Evolutionary conservation across 2,797 vertebrate genomes (phyloP).

Genomic region (Lates japonicus): DNA sequence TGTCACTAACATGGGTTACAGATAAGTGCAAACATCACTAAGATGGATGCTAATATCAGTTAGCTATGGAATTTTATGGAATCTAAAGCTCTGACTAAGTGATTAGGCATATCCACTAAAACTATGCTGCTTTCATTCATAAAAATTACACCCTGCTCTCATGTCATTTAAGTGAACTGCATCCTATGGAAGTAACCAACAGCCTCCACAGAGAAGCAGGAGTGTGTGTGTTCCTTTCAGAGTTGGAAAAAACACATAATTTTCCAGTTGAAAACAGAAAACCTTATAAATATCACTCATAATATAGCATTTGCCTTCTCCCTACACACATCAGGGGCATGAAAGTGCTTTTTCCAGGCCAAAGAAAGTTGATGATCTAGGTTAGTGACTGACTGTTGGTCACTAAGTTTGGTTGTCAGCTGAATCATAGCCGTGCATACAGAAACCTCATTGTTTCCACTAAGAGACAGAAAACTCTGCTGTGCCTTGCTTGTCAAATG

Average conservation of each 20-base stretch:
- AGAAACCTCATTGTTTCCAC: constrained; percentile 72
- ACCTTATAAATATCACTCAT: background rate
- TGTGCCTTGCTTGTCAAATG: constrained; percentile 52
- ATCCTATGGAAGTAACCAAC: background rate
- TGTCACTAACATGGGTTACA: background rate
- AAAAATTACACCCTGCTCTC: background rate
- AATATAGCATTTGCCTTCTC: background rate
- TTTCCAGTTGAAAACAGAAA: background rate
- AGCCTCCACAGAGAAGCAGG: background rate
- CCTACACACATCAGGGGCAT: background rate
- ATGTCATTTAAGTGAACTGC: background rate
- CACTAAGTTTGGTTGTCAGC: constrained; percentile 40
- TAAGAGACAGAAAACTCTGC: constrained; percentile 26
- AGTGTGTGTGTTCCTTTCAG: background rate
- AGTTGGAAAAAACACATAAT: background rate
- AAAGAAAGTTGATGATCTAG: constrained; percentile 22
- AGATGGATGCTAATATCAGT: background rate
- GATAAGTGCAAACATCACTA: background rate
- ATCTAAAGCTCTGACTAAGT: background rate
- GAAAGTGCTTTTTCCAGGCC: background rate
- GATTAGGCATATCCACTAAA: background rate
- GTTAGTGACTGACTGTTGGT: constrained; percentile 6
- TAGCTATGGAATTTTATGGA: background rate
- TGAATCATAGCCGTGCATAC: constrained; percentile 44
- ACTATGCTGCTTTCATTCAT: background rate